Base-by-base conservation (phyloP, 1,140 invertebrate species). In the Drosophila orena region DNA sequence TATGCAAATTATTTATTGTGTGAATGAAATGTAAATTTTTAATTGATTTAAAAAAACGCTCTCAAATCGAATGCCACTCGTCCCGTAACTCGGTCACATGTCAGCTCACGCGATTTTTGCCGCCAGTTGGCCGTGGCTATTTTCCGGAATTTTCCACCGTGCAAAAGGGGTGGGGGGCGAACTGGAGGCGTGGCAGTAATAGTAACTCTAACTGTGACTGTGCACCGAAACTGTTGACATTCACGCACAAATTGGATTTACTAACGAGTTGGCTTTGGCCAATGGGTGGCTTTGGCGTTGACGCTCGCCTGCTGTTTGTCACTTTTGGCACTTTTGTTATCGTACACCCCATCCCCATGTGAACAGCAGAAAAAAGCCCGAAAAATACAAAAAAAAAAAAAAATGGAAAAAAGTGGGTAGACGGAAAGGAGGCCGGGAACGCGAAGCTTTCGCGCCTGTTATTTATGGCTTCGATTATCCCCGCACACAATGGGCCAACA, bases 391-490 rank as follows among this genome's bases (percentile, higher is more conserved):
- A n/a, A 12, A 52, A 64, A 62, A 78, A 79, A 73, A 24, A 14
- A 17, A 17, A 17, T 14, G 14, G n/a, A 52, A 34, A 53, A 47
- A 27, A 14, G 27, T 27, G 60, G 54, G 30, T 38, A n/a, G n/a
- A n/a, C n/a, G n/a, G n/a, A n/a, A n/a, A n/a, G n/a, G 10, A 37
- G 35, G 53, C 47, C 6, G 40, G 20, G 70, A 72, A 64, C 66
- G 76, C 76, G 56, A 22, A 57, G 68, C 68, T 70, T 89, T 86
- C 84, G 84, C 84, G 84, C 79, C 84, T 89, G 84, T 89, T 89
- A 89, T 89, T 89, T 89, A 89, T 89, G 84, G 84, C 84, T 89
- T 89, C 84, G 84, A 89, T 89, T 89, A 89, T 89, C 84, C 84
- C 73, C 64, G 68, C 84, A 71, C 80, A 89, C 84, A 89, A 89